Evolutionary conservation across 2,888 invertebrate genomes (phyloP), one percentile per base, ranked within the genome.

Genomic region (Melolontha melolontha): DNA sequence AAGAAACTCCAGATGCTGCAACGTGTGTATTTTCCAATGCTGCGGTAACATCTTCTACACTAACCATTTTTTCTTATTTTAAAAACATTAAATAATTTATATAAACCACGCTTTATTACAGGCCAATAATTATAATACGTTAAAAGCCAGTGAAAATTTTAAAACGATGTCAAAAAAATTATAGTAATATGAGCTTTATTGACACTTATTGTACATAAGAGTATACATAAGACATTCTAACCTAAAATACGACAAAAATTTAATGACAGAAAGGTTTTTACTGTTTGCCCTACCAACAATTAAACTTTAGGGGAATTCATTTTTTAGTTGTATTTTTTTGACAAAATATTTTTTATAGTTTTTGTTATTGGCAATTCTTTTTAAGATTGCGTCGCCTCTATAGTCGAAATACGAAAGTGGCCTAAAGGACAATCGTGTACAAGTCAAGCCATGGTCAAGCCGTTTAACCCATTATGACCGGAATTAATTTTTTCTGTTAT

Each of bases 1-100:
- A 96, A 78, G 92, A 92, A 12, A 97, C 90, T 55, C 94, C 94
- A 75, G 79, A 85, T 16, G 79, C 79, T 8, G 82, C 80, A 65
- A 84, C 83, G 64, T 79, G 83, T 1, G 87, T 81, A 64, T 82
- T 84, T 75, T 82, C 81, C 42, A 88, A 78, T 16, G 85, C 87
- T 54, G 81, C 78, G 64, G 81, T 84, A 51, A 90, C 83, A n/a
- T 87, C 85, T 67, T 86, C 86, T 50, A 90, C 82, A 81, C 88
- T 86, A 72, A 88, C 66, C 66, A 66, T 66, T 51, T 66, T 22
- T 22, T 22, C n/a, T 66, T 57, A 49, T 29, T 1, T 1, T 2
- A 11, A 57, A 57, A 57, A 41, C 42, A 57, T 57, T 29, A 14
- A 47, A 47, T 34, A 29, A 29, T 10, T 1, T 44, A 10, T 8